phyloP scores from a whole-genome alignment of 2,888 invertebrate genomes.

The Tetragonisca angustula region DNA sequence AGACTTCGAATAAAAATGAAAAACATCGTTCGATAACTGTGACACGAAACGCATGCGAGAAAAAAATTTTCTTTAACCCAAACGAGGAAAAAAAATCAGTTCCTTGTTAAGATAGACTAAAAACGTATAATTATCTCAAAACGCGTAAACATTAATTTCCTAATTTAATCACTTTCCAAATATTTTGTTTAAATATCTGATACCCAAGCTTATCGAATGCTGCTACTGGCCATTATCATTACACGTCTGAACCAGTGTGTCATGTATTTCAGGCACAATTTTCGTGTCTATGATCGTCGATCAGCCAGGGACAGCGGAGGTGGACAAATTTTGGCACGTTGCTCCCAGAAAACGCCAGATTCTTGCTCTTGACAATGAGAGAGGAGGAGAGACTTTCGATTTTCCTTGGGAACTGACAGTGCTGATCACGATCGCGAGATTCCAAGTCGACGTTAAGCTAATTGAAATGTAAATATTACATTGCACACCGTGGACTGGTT shows the following conservation, averaged over 20 bases:
- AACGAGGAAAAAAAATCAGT: background rate
- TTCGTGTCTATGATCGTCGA: slow-evolving; percentile 40
- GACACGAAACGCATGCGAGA: no score
- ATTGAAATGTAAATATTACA: slow-evolving; percentile 51
- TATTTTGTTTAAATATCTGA: background rate
- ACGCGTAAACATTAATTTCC: background rate
- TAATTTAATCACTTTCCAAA: background rate
- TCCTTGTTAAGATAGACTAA: background rate
- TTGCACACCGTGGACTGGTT: slow-evolving; percentile 15
- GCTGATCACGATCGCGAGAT: slow-evolving; percentile 15
- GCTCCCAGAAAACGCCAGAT: slow-evolving; percentile 27
- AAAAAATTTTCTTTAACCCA: no score
- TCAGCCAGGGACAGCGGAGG: slow-evolving; percentile 27
- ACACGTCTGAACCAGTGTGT: background rate
- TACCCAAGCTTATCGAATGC: background rate
- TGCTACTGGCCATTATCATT: background rate
- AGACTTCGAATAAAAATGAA: background rate
- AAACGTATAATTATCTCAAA: background rate
- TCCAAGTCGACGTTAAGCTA: slow-evolving; percentile 29
- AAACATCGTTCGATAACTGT: background rate
- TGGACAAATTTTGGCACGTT: slow-evolving; percentile 51
- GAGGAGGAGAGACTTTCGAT: slow-evolving; percentile 18
- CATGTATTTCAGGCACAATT: slow-evolving; percentile 48
- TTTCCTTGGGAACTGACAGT: background rate
- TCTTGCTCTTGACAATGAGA: slow-evolving; percentile 14